phyloP scores from a whole-genome alignment of 2,888 invertebrate genomes.

The Andrena hattorfiana region DNA sequence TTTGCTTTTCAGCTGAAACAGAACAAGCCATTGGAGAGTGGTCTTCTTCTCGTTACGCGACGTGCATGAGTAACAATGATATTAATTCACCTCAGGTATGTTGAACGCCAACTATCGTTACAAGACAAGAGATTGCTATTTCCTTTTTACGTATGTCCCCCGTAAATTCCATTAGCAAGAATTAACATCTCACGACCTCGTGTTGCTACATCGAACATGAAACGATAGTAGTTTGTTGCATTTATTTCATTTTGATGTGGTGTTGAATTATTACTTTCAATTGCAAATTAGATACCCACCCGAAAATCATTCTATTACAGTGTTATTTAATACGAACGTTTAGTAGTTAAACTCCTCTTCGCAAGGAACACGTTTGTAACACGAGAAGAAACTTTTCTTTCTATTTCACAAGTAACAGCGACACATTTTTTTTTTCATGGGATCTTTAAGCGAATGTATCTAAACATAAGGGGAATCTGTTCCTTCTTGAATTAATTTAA shows the following conservation, averaged over 20 bases:
- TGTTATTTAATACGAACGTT: slow-evolving; percentile 21
- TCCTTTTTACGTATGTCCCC: background rate
- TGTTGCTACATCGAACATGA: slow-evolving; percentile 3
- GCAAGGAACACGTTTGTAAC: slow-evolving; percentile 8
- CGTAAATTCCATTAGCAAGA: slow-evolving; percentile 10
- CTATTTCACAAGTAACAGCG: background rate
- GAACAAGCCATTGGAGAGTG: slow-evolving; percentile 80
- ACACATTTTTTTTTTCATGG: background rate
- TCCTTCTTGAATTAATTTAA: slow-evolving; percentile 48
- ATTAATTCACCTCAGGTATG: slow-evolving; percentile 82
- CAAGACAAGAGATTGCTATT: slow-evolving; percentile 13
- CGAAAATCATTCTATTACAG: slow-evolving; percentile 9
- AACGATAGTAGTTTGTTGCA: slow-evolving; percentile 20
- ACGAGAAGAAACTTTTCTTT: background rate
- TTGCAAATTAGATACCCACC: slow-evolving; percentile 1
- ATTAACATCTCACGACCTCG: slow-evolving; percentile 13
- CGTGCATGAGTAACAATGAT: slow-evolving; percentile 70
- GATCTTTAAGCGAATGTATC: background rate
- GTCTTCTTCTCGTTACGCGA: slow-evolving; percentile 75
- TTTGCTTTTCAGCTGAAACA: slow-evolving; percentile 75
- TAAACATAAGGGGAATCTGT: slow-evolving; percentile 7
- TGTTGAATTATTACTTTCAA: slow-evolving; percentile 21
- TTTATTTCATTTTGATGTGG: slow-evolving; percentile 16
- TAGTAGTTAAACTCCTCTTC: slow-evolving; percentile 2
- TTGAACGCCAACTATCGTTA: slow-evolving; percentile 12